These are phyloP conservation scores for Theonella swinhoei DNA, from an alignment of 37 sponge, comb jelly and placozoan species.

Conservation along the genomic window DNA sequence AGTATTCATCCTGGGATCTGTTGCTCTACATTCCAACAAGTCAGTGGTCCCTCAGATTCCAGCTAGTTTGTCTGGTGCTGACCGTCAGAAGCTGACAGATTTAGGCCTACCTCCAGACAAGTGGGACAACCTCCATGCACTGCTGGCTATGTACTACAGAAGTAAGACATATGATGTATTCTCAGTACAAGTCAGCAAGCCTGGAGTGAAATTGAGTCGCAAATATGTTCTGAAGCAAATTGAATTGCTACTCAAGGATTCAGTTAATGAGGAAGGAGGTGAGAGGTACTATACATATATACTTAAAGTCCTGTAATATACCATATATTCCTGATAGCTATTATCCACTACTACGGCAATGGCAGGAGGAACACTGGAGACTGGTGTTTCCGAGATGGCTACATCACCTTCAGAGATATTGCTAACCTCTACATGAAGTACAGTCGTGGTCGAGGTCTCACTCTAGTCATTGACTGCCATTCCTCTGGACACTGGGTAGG, in stretches of 20 bases:
- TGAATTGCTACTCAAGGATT: neutral
- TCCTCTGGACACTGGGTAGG: slow-evolving; percentile 64
- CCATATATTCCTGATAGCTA: slow-evolving; percentile 20
- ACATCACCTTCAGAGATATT: slow-evolving; percentile 66
- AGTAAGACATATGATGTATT: neutral
- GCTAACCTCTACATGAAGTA: slow-evolving; percentile 44
- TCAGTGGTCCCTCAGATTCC: too few relatives aligned
- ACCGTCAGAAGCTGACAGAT: too few relatives aligned
- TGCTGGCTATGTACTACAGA: too few relatives aligned
- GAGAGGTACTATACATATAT: neutral
- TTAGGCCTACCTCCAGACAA: too few relatives aligned
- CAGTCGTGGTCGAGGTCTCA: slow-evolving; percentile 43
- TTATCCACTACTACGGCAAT: slow-evolving; percentile 71
- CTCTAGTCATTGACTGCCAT: slow-evolving; percentile 62
- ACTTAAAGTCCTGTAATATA: too few relatives aligned
- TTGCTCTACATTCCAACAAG: too few relatives aligned
- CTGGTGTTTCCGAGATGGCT: slow-evolving; percentile 84
- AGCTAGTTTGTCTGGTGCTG: too few relatives aligned
- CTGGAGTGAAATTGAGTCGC: neutral
- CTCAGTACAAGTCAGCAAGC: neutral
- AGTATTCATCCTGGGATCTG: too few relatives aligned
- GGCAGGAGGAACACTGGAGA: slow-evolving; percentile 73
- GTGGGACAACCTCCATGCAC: too few relatives aligned
- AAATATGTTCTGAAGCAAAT: neutral
- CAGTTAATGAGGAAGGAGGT: slow-evolving; percentile 8